Evolutionary conservation across 2,797 vertebrate species (phyloP), one percentile per base, ranked within the genome.

Genomic region (Pipistrellus pipistrellus): DNA sequence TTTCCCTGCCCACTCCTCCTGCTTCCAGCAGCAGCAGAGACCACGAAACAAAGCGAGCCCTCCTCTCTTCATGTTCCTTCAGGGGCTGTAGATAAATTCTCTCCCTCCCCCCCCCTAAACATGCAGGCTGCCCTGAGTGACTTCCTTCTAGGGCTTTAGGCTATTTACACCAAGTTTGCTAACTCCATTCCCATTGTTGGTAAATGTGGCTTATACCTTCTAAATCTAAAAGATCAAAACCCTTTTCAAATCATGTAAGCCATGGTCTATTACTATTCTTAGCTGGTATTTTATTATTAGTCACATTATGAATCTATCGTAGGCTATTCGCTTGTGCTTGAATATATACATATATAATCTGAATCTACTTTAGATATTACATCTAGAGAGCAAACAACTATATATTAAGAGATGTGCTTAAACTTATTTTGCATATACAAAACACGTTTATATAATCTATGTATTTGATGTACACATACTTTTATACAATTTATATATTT

Each of bases 1-100:
- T 78, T 80, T 71, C 57, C 44, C 81, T 94, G 30, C 41, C 72
- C 84, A 41, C 87, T 87, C 86, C 41, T 77, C 27, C 72, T 66
- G 21, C 75, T 80, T 32, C 32, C 35, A 30, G 38, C 17, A 62
- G 32, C 57, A 62, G 32, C 57, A 66, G 44, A 81, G 62, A 68
- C 27, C 72, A 81, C 53, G 85, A 68, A 55, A 27, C 38, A 48
- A n/a, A 90, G 81, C 14, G 46, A 53, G 78, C 66, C 20, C 38
- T 30, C 13, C 46, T 72, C 35, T 72, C 64, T 75, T 14, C 12
- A 2, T 6, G 7, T 78, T 81, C 71, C 82, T 93, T 62, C 30
- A 44, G 30, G 88, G 44, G 8, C 32, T 87, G 18, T 12, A 84
- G 84, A 81, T 82, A 66, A 86, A 71, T 64, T 83, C 73, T 96